phyloP scores from a whole-genome alignment of 2,888 invertebrate species.

The Salpingus planirostris region DNA sequence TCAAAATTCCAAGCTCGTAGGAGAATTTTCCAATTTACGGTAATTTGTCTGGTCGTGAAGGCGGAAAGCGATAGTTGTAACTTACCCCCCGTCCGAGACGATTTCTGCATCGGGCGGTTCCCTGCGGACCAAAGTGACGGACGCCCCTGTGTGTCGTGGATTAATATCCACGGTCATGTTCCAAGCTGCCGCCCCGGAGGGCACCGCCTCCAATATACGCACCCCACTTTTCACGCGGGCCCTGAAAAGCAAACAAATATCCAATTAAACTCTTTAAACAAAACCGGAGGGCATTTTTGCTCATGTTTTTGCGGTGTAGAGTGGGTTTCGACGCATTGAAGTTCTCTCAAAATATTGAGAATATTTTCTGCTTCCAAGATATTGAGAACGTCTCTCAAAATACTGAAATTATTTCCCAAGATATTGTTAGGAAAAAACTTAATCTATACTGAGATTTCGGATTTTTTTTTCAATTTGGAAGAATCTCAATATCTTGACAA shows the following conservation, averaged over 20 bases:
- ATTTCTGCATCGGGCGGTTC: slow-evolving; percentile 41
- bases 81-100: slow-evolving; percentile 29
- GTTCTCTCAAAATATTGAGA: not conserved
- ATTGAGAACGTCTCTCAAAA: no score
- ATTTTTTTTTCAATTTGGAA: no score
- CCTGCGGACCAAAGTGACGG: slow-evolving; percentile 74
- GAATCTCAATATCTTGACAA: no score
- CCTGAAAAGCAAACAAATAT: slow-evolving; percentile 49
- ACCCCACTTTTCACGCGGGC: slow-evolving; percentile 85
- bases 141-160: slow-evolving; percentile 77
- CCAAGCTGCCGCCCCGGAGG: slow-evolving; percentile 49
- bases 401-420: no score
- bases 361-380: no score
- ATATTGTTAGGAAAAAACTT: no score
- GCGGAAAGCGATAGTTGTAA: slow-evolving; percentile 5
- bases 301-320: no score
- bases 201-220: slow-evolving; percentile 51
- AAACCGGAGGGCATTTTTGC: no score
- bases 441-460: no score
- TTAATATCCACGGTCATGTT: slow-evolving; percentile 80
- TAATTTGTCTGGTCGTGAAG: no score
- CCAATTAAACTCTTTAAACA: not conserved
- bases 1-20: not conserved
- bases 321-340: no score
- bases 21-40: not conserved